Percentiles rank a stretch among this genome's conserved stretches.
These are phyloP conservation scores for Agelaius tricolor DNA, from an alignment of 2,113 vertebrate species.

Conservation along the genomic window DNA sequence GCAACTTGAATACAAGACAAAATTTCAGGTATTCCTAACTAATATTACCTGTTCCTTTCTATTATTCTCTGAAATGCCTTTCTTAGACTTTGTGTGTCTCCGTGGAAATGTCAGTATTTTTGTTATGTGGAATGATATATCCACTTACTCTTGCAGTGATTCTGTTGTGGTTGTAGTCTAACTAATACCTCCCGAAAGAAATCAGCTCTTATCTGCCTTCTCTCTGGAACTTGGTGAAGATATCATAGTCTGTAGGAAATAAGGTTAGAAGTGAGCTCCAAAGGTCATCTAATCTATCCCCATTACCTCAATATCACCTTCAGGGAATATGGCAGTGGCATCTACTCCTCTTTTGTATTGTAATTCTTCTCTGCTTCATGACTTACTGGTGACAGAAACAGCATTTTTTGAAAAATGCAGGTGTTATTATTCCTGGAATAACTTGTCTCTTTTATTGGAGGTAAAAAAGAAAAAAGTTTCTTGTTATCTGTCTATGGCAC, in stretches of 20 bases:
- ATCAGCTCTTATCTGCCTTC: constrained; percentile 58
- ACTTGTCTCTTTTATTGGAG: not conserved
- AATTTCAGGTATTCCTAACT: not conserved
- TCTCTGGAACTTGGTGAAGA: constrained; percentile 55
- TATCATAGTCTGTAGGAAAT: constrained; percentile 66
- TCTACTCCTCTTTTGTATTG: constrained; percentile 3
- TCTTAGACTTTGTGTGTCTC: not conserved
- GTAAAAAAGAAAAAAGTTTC: not conserved
- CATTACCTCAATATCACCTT: constrained; percentile 62
- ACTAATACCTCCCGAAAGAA: constrained; percentile 64
- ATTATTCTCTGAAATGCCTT: not conserved
- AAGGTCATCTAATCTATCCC: constrained; percentile 69
- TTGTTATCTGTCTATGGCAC: not conserved
- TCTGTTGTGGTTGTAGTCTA: constrained; percentile 51
- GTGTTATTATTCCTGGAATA: not conserved
- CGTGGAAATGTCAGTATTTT: constrained; percentile 41
- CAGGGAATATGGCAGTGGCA: constrained; percentile 42
- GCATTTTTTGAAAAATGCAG: not conserved
- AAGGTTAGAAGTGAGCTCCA: constrained; percentile 60
- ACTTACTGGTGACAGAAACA: not conserved
- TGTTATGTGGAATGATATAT: constrained; percentile 20
- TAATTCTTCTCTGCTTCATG: constrained; percentile 18
- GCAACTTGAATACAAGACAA: not conserved
- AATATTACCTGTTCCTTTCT: not conserved
- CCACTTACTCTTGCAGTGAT: constrained; percentile 5